A percentile compares a stretch with the other conserved stretches of the same genome.
phyloP scores from a whole-genome alignment of 2,113 vertebrate genomes.

The Varanus komodoensis region DNA sequence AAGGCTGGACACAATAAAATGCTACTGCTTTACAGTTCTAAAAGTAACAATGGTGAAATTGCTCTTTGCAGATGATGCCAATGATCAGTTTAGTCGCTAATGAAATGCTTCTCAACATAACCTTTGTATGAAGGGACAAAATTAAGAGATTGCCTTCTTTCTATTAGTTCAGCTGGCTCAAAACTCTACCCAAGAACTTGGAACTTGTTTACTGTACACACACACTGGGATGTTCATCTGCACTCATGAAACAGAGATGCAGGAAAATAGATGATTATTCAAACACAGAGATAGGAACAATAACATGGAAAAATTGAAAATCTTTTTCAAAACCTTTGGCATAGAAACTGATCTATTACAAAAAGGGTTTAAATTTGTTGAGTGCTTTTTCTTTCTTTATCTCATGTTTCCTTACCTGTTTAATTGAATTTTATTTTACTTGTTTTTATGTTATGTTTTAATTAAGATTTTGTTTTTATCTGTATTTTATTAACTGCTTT shows the following conservation, averaged over 20 bases:
- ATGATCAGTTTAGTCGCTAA: neutral
- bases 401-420: neutral
- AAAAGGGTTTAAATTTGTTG: too few relatives aligned
- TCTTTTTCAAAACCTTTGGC: neutral
- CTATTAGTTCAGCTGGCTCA: neutral
- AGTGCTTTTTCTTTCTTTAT: neutral
- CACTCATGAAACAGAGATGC: neutral
- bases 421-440: too few relatives aligned
- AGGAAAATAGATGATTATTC: neutral
- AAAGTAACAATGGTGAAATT: neutral
- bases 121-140: neutral
- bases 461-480: too few relatives aligned
- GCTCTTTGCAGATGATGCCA: neutral
- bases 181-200: neutral
- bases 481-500: too few relatives aligned
- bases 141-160: neutral
- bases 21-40: constrained; percentile 1
- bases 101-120: neutral
- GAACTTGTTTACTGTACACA: neutral
- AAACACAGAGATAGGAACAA: neutral
- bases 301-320: neutral
- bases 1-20: neutral
- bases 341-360: too few relatives aligned
- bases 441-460: too few relatives aligned
- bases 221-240: neutral